These are phyloP conservation scores for Chirona hameri DNA, from an alignment of 2,888 invertebrate species.

Conservation along the genomic window DNA sequence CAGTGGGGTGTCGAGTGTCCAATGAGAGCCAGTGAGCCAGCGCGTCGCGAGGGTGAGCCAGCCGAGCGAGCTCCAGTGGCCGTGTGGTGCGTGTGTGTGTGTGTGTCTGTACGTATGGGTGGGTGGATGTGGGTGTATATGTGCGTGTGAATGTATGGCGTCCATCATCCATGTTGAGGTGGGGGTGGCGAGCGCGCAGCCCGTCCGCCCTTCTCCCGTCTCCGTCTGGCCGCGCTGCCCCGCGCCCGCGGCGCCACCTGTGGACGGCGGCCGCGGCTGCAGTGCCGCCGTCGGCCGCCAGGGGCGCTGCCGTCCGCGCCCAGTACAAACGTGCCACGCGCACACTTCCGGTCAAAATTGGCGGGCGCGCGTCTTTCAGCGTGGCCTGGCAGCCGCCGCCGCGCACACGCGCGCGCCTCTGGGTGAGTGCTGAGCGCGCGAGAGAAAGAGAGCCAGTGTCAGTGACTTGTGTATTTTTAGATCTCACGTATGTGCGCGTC, in stretches of 20 bases:
- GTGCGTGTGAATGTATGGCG: too few species aligned
- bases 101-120: background rate
- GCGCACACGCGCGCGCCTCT: background rate
- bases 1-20: too few species aligned
- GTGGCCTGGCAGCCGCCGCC: background rate
- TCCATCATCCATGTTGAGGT: background rate
- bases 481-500: background rate
- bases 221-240: background rate
- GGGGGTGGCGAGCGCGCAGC: background rate
- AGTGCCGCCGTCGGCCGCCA: background rate
- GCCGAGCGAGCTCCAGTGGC: too few species aligned
- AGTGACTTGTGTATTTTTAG: background rate
- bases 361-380: background rate
- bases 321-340: slow-evolving; percentile 7
- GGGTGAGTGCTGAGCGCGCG: background rate
- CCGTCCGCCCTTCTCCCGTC: background rate
- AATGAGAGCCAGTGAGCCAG: too few species aligned
- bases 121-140: too few species aligned
- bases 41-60: too few species aligned
- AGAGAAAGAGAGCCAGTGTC: background rate
- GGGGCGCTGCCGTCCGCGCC: background rate
- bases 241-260: background rate
- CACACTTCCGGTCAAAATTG: background rate
- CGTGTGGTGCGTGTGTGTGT: too few species aligned
- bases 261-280: background rate